phyloP scores from a whole-genome alignment of 2,797 vertebrate genomes.

The Diceros bicornis region DNA sequence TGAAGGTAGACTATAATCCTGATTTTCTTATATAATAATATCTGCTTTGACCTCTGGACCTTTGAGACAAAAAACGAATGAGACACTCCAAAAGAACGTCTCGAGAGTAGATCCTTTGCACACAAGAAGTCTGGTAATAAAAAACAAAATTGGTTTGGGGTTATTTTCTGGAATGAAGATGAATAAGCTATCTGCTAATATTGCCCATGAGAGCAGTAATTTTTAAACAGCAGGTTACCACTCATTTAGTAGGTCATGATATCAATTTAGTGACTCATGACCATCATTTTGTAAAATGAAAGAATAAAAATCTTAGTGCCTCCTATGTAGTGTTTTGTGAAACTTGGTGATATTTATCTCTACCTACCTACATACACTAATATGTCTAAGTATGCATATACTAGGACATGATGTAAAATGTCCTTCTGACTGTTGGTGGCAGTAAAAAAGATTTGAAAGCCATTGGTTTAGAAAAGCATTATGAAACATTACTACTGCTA shows the following conservation, averaged over 20 bases:
- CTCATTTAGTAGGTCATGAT: not conserved
- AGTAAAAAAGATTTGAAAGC: conserved; percentile 37
- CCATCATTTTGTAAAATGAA: conserved; percentile 1
- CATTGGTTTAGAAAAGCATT: conserved; percentile 41
- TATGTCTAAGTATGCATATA: not conserved
- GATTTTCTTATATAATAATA: not conserved
- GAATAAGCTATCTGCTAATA: not conserved
- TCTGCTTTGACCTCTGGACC: not conserved
- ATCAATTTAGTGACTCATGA: conserved; percentile 40
- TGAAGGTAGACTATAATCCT: not conserved
- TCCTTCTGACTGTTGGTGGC: not conserved
- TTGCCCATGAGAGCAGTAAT: not conserved
- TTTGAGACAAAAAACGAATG: not conserved
- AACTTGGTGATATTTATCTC: not conserved
- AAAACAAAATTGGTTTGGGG: not conserved
- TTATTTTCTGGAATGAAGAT: conserved; percentile 55
- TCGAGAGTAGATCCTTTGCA: not conserved
- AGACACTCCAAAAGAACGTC: not conserved
- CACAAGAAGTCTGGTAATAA: not conserved
- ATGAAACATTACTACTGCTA: not conserved
- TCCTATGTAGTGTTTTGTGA: not conserved
- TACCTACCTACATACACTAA: not conserved
- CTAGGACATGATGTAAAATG: not conserved
- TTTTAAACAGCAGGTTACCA: not conserved
- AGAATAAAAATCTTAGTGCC: not conserved